A percentile compares a stretch with the other conserved stretches of the same genome.
phyloP scores from a whole-genome alignment of 2,888 invertebrate species.

The Xylota sylvarum region DNA sequence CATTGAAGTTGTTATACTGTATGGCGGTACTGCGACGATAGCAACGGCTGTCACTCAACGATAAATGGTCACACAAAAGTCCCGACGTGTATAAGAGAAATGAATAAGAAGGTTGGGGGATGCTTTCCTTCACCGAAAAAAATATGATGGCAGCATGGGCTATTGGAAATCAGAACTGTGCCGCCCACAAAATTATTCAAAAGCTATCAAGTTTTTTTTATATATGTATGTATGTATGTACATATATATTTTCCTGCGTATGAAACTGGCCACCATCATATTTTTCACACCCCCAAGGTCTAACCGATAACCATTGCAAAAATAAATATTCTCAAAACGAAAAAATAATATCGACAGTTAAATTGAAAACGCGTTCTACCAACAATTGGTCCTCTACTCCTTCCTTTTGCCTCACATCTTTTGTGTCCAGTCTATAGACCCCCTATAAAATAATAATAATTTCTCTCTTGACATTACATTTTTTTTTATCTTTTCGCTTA shows the following conservation, averaged over 20 bases:
- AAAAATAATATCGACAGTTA: conserved; percentile 68
- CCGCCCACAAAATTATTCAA: conserved; percentile 73
- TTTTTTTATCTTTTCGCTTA: conserved; percentile 5
- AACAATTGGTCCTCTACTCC: conserved; percentile 51
- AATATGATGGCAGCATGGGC: conserved; percentile 26
- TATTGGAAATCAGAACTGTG: conserved; percentile 59
- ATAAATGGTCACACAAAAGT: conserved; percentile 63
- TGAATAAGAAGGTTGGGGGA: background rate
- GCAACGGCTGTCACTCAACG: conserved; percentile 73
- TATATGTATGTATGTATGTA: too few species aligned
- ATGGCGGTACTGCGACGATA: conserved; percentile 32
- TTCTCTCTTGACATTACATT: conserved; percentile 42
- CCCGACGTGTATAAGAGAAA: conserved; percentile 11
- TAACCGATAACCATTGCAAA: conserved; percentile 6
- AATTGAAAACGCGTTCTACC: conserved; percentile 65
- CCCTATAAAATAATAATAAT: conserved; percentile 57
- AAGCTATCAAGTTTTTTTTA: conserved; percentile 60
- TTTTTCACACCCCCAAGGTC: conserved; percentile 32
- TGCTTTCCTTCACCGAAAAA: conserved; percentile 26
- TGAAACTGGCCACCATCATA: conserved; percentile 42
- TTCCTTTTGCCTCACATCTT: conserved; percentile 1
- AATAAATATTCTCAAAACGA: conserved; percentile 31
- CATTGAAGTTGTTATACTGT: conserved; percentile 42
- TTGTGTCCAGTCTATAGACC: conserved; percentile 35
- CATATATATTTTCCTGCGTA: conserved; percentile 24